Percentiles rank a stretch among this genome's conserved stretches.
Evolutionary conservation across 2,888 invertebrate species (phyloP).

Genomic region (Chorisops tibialis): DNA sequence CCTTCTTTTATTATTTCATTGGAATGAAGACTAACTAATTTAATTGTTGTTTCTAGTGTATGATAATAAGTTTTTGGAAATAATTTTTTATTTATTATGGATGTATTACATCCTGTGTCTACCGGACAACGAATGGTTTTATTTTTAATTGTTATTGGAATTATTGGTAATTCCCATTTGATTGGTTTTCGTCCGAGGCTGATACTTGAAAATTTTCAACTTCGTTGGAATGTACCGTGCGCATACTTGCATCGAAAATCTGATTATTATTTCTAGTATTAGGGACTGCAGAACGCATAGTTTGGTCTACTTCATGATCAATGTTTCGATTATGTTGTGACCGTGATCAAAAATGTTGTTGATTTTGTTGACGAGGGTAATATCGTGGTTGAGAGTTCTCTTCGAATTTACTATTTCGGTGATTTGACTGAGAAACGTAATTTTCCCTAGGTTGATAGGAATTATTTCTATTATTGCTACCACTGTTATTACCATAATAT

Average conservation of each 20-base stretch:
- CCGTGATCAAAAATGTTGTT: background rate
- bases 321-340: background rate
- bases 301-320: background rate
- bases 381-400: too few relatives aligned
- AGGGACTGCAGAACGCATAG: too few relatives aligned
- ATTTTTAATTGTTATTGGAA: background rate
- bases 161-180: background rate
- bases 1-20: background rate
- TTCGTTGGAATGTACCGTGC: background rate
- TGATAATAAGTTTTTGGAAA: background rate
- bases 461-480: too few relatives aligned
- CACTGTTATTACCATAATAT: too few relatives aligned
- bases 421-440: too few relatives aligned
- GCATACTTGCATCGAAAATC: background rate
- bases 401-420: too few relatives aligned
- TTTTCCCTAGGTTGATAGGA: too few relatives aligned
- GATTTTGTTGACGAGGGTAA: too few relatives aligned
- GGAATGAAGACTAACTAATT: conserved; percentile 7
- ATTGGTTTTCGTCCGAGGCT: background rate
- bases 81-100: background rate
- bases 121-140: conserved; percentile 4
- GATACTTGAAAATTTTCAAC: background rate
- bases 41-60: background rate
- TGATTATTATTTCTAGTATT: too few relatives aligned
- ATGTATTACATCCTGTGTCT: background rate